A percentile compares a stretch with the other conserved stretches of the same genome.
Evolutionary conservation across 2,797 vertebrate genomes (phyloP).

Genomic region (Apogon talboti): DNA sequence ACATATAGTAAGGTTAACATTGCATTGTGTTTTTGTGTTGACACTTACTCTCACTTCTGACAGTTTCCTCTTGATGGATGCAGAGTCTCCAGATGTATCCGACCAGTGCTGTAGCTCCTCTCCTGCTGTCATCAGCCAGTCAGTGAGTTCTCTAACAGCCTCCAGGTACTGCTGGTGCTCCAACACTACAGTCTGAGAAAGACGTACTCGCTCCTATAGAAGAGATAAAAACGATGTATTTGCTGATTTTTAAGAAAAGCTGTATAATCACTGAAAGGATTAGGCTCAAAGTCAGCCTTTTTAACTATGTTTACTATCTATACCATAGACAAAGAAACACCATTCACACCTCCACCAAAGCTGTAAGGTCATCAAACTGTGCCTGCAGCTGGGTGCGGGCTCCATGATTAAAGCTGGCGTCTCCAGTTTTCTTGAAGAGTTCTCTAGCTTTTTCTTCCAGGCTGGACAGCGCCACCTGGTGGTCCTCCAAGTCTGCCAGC

Average conservation of each 20-base stretch:
- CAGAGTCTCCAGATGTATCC: slow-evolving; percentile 90
- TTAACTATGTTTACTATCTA: not conserved
- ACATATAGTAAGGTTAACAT: too few species aligned
- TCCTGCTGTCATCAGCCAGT: slow-evolving; percentile 95
- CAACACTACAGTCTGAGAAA: slow-evolving; percentile 90
- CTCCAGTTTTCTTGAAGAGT: slow-evolving; percentile 90
- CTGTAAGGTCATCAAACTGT: slow-evolving; percentile 91
- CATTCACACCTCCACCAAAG: slow-evolving; percentile 88
- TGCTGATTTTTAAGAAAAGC: not conserved
- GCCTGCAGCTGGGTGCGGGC: slow-evolving; percentile 88
- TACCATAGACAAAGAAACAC: not conserved
- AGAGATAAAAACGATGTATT: not conserved
- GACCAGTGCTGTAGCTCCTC: slow-evolving; percentile 97
- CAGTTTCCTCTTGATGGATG: slow-evolving; percentile 88
- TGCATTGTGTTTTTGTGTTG: slow-evolving; percentile 3
- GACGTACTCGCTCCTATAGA: slow-evolving; percentile 90
- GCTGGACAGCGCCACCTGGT: slow-evolving; percentile 84
- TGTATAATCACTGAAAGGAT: not conserved
- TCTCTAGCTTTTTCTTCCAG: slow-evolving; percentile 88
- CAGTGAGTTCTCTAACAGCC: slow-evolving; percentile 93
- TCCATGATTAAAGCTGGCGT: slow-evolving; percentile 87
- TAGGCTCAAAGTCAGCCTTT: not conserved
- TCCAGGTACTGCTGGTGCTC: slow-evolving; percentile 95
- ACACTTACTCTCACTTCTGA: slow-evolving; percentile 90
- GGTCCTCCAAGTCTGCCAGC: slow-evolving; percentile 89